Percentiles rank a stretch among this genome's conserved stretches.
Evolutionary conservation across 2,113 vertebrate species (phyloP).

Genomic region (Lanius collurio): DNA sequence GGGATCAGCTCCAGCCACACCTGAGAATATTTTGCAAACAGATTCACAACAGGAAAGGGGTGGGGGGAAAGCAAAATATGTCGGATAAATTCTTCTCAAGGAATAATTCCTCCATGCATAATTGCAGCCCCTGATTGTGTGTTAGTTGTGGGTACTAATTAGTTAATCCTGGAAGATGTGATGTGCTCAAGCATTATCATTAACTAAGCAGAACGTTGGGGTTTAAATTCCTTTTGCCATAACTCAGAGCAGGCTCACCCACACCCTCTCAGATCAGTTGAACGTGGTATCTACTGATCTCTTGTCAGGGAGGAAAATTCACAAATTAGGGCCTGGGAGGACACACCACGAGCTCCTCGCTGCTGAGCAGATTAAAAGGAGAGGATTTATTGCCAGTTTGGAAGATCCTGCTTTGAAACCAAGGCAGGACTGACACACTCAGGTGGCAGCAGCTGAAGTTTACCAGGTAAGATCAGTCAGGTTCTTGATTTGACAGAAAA

Average conservation of each 20-base stretch:
- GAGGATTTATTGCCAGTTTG: neutral
- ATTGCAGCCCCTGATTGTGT: constrained; percentile 58
- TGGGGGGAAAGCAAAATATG: neutral
- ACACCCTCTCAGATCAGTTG: neutral
- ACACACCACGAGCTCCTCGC: neutral
- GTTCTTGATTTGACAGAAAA: neutral
- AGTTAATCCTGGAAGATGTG: constrained; percentile 49
- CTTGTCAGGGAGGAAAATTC: neutral
- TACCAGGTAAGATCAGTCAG: neutral
- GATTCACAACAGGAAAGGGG: neutral
- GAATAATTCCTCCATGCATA: constrained; percentile 49
- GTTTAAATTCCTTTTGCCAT: neutral
- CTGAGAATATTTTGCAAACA: neutral
- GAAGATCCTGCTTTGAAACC: neutral
- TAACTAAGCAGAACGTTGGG: neutral
- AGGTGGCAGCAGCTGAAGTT: neutral
- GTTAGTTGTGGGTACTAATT: constrained; percentile 66
- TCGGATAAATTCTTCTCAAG: constrained; percentile 30
- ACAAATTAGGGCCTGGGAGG: neutral
- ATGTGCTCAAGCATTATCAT: constrained; percentile 54
- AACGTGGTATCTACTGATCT: neutral
- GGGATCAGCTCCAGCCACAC: neutral
- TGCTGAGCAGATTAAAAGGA: neutral
- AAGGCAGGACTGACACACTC: neutral
- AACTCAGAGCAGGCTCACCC: constrained; percentile 17